Evolutionary conservation across 2,113 vertebrate genomes (phyloP), one percentile per base, ranked within the genome.

Genomic region (Rostratula benghalensis): DNA sequence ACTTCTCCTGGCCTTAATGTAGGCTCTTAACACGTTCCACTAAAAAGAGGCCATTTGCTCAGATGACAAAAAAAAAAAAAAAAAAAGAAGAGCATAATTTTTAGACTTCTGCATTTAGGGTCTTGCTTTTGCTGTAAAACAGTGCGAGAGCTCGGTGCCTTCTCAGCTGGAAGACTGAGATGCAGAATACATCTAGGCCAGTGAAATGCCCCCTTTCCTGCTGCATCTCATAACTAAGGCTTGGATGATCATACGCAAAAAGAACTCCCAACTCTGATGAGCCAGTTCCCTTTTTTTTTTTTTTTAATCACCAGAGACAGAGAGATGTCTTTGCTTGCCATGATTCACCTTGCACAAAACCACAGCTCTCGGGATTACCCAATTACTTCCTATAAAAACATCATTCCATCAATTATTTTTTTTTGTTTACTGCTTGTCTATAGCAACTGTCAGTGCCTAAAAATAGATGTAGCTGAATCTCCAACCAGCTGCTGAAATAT

Each of bases 91-190:
- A 87, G 21, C 35, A 41, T 33, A 31, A 46, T n/a, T 69, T 69
- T 56, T 51, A 63, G 30, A 21, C 37, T 63, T 64, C 43, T 35
- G 13, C 27, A 64, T 57, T 69, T 43, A 75, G 31, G 43, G 35
- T 19, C 51, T n/a, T n/a, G 25, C 3, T 43, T 75, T 51, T 41
- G 13, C 19, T 69, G 18, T 50, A 56, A 71, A 71, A 9, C n/a
- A 31, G 14, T 8, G 13, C 1, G 3, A 54, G 39, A 60, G 31
- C 45, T 75, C 6, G 1, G 11, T 41, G 37, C 10, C 2, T 1
- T 35, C 33, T 69, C 74, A 53, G 43, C 9, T 84, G 63, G n/a
- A 80, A 14, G 43, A n/a, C 16, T 33, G 3, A 16, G 14, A 20
- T 64, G 25, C 21, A 45, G n/a, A 60, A 60, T 9, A 64, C 10